Evolutionary conservation across 1,140 invertebrate genomes (phyloP).

Genomic region (Drusus annulatus): DNA sequence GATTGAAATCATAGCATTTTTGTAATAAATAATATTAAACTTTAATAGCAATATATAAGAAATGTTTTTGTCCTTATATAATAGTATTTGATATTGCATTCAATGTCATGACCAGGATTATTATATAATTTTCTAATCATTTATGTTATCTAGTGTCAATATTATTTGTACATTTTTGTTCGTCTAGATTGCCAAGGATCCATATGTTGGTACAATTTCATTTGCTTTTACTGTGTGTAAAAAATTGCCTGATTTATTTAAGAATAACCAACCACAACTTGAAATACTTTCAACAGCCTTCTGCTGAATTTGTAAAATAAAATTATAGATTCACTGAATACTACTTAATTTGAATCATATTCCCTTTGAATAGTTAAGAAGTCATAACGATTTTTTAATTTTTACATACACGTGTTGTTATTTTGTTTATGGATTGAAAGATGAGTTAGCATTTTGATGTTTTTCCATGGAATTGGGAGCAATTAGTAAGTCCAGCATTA

Average conservation of each 20-base stretch:
- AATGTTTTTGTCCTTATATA: neutral
- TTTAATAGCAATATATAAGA: neutral
- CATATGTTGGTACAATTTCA: conserved; percentile 42
- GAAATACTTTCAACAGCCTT: too few species aligned
- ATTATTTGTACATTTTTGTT: conserved; percentile 28
- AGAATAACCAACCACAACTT: neutral
- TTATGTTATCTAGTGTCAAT: conserved; percentile 1
- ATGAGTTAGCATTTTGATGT: too few species aligned
- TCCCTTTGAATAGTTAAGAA: neutral
- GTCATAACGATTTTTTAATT: too few species aligned
- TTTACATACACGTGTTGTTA: too few species aligned
- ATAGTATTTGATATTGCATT: neutral
- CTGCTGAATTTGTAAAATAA: too few species aligned
- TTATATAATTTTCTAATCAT: neutral
- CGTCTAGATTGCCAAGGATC: conserved; percentile 37
- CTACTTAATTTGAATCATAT: neutral
- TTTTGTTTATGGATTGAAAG: too few species aligned
- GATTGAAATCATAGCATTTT: too few species aligned
- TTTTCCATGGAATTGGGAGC: too few species aligned
- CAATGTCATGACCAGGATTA: neutral
- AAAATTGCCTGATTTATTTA: neutral
- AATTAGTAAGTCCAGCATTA: conserved; percentile 45
- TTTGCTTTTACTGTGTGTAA: conserved; percentile 22
- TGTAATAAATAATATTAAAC: neutral
- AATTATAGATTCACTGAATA: too few species aligned